A percentile compares a stretch with the other conserved stretches of the same genome.
Conservation (phyloP, 2,888 invertebrate species). For the Yponomeuta malinellus region DNA sequence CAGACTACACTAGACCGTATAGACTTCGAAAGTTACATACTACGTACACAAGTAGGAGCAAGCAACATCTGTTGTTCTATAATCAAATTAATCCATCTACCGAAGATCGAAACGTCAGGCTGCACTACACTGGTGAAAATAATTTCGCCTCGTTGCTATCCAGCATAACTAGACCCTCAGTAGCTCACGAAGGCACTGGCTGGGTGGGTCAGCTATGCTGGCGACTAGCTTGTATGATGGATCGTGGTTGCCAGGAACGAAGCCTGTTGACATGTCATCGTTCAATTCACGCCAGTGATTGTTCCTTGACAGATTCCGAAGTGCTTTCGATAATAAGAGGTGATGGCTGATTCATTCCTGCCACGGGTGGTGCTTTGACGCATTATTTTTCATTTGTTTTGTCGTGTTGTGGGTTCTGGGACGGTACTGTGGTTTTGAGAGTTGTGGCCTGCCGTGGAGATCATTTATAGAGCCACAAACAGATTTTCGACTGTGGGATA, state of each 20-base stretch:
- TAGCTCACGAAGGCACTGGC: not conserved
- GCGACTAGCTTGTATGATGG: slow-evolving; percentile 9
- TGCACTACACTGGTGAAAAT: slow-evolving; percentile 61
- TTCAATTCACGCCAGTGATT: slow-evolving; percentile 18
- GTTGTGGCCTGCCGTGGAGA: not conserved
- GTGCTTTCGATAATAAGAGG: not conserved
- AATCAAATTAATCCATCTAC: slow-evolving; percentile 75
- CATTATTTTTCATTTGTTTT: slow-evolving; percentile 5
- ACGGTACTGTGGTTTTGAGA: not conserved
- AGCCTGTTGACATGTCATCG: slow-evolving; percentile 19
- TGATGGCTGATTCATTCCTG: slow-evolving; percentile 9
- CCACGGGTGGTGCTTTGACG: no score
- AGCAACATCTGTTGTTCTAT: slow-evolving; percentile 62
- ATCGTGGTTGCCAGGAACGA: slow-evolving; percentile 9
- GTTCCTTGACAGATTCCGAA: slow-evolving; percentile 15
- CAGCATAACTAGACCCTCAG: slow-evolving; percentile 31
- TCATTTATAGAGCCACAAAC: no score
- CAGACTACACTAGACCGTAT: no score
- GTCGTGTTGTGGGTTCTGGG: not conserved
- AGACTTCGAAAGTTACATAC: not conserved
- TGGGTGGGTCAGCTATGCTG: not conserved
- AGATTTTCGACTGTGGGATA: no score
- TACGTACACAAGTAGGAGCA: not conserved
- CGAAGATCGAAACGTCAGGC: slow-evolving; percentile 70
- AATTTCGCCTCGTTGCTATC: slow-evolving; percentile 52